Conservation (phyloP, 2,797 vertebrate species). For the Characodon lateralis region DNA sequence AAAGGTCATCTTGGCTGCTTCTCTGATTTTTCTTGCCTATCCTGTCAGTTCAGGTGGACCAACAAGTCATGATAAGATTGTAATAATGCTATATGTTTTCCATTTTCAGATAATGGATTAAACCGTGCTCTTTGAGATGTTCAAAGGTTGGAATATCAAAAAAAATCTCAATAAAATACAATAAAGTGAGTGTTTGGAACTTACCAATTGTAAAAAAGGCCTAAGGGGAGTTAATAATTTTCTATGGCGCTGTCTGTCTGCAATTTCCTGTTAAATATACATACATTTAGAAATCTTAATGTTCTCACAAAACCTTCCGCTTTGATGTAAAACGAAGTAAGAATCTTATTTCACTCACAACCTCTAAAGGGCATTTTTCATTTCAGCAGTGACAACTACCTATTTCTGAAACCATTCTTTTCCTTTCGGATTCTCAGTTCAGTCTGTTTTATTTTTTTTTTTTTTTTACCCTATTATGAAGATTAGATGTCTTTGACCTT, state of each 20-base stretch:
- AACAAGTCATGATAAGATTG: neutral
- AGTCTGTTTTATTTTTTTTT: neutral
- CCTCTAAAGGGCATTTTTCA: slow-evolving; percentile 50
- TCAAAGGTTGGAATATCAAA: neutral
- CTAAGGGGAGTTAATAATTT: neutral
- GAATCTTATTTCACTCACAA: slow-evolving; percentile 34
- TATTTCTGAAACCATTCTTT: slow-evolving; percentile 13
- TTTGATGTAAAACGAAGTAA: slow-evolving; percentile 33
- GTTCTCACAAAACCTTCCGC: slow-evolving; percentile 6
- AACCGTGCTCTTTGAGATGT: neutral
- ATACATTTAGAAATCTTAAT: slow-evolving; percentile 26
- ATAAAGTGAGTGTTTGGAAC: neutral
- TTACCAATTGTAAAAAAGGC: neutral
- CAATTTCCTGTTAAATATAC: slow-evolving; percentile 45
- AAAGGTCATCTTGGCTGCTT: neutral
- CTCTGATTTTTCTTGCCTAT: neutral
- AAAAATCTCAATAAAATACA: neutral
- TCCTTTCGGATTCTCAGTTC: neutral
- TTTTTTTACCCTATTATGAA: neutral
- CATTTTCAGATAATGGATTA: neutral
- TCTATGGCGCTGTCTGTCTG: slow-evolving; percentile 42
- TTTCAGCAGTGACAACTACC: slow-evolving; percentile 28
- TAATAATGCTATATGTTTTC: neutral
- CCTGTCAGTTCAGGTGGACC: neutral
- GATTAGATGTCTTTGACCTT: neutral